A percentile compares a stretch with the other conserved stretches of the same genome.
Conservation (phyloP, 2,113 vertebrate species). For the Malurus elegans region DNA sequence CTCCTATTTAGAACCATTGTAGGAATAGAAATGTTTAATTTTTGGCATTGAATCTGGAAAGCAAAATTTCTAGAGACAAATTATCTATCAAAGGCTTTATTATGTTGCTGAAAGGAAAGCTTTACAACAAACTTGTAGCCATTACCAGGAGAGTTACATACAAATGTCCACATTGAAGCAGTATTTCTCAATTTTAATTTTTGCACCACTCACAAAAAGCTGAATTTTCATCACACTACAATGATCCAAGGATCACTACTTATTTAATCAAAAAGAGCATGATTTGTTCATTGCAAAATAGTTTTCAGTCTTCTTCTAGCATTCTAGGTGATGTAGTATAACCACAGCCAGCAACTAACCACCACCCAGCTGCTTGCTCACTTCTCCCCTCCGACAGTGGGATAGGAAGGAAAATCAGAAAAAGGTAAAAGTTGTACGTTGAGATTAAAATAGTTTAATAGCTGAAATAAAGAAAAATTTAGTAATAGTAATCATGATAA, state of each 20-base stretch:
- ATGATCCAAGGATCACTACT: background rate
- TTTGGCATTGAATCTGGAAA: background rate
- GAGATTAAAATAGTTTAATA: background rate
- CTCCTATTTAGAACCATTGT: background rate
- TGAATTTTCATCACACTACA: background rate
- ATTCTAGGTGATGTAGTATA: background rate
- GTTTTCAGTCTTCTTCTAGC: background rate
- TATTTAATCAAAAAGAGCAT: background rate
- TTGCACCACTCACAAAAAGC: background rate
- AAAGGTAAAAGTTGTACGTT: background rate
- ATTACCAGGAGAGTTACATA: background rate
- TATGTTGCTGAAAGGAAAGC: background rate
- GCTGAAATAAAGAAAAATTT: background rate
- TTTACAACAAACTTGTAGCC: background rate
- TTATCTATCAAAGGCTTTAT: background rate
- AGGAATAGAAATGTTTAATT: background rate
- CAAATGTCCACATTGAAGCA: background rate
- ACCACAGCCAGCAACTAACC: background rate
- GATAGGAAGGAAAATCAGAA: background rate
- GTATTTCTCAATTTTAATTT: background rate
- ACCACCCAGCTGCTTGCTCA: accelerated
- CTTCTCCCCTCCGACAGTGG: no score
- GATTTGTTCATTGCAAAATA: background rate
- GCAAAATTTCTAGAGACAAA: background rate
- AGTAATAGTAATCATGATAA: background rate